phyloP scores from a whole-genome alignment of 2,888 invertebrate genomes.

The Rotaria socialis region DNA sequence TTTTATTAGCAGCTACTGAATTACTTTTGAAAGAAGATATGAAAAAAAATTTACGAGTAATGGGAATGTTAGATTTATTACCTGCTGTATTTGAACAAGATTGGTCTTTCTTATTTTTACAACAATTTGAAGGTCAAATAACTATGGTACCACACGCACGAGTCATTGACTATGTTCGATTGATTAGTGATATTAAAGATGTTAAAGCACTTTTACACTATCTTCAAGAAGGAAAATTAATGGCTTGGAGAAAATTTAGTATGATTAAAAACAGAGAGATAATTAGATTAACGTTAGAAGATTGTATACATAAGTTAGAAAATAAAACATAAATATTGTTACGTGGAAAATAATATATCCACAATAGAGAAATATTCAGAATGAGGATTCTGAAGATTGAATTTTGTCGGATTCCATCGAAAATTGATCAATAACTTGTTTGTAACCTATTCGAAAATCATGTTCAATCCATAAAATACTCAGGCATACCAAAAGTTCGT shows the following conservation, averaged over 20 bases:
- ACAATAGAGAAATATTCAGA: background rate
- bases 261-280: background rate
- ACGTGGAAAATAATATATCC: background rate
- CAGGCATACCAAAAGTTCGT: too few relatives aligned
- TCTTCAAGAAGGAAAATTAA: constrained; percentile 3
- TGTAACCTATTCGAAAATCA: too few relatives aligned
- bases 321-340: background rate
- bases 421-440: too few relatives aligned
- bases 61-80: background rate
- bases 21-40: constrained; percentile 24
- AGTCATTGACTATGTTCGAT: background rate
- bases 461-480: too few relatives aligned
- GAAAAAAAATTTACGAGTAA: background rate
- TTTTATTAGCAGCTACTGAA: background rate
- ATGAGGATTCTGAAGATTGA: too few relatives aligned
- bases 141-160: background rate
- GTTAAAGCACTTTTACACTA: background rate
- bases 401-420: too few relatives aligned
- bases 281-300: background rate
- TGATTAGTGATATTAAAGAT: constrained; percentile 21
- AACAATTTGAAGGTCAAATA: constrained; percentile 9
- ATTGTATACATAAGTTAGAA: background rate
- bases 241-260: background rate
- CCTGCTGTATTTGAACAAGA: background rate
- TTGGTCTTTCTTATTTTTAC: constrained; percentile 18